Evolutionary conservation across 2,797 vertebrate genomes (phyloP), one percentile per base, ranked within the genome.

Genomic region (Clarias laeviceps): DNA sequence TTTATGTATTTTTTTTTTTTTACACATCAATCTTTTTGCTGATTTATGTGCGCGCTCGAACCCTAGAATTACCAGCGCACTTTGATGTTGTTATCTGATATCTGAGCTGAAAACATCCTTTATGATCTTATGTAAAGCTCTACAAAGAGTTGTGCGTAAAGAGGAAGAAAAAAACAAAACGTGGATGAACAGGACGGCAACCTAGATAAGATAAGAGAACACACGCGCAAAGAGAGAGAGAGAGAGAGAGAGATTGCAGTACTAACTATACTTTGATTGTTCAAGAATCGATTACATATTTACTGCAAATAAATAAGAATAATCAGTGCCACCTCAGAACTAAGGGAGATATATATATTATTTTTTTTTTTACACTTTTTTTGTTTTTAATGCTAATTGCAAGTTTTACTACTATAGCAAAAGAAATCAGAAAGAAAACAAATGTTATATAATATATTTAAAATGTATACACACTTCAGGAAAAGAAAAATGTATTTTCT

Each of bases 171-270:
- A 5, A 6, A 40, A 22, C 7, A 5, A 22, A 65, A 12, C 40
- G 9, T 29, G 4, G 24, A 80, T 27, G 24, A 65, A 18, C 37
- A n/a, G 1, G 37, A 65, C 7, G 29, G 15, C 20, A 80, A 20
- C 61, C 78, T 80, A 65, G 78, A 80, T 45, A 12, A 80, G 56
- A 5, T 15, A 80, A 64, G 14, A 80, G 61, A 27, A 18, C 77
- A 27, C 6, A 77, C 20, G 66, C 34, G 66, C 34, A 20, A n/a
- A 37, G 66, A 37, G 66, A 69, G 34, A 74, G 40, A 74, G 45
- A 54, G 57, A 37, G 32, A 61, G 20, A 61, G 11, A 37, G 3
- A 57, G 20, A 32, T 56, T 5, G n/a, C 27, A 57, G 7, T 32
- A 34, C 45, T 5, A 72, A 45, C 69, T 14, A n/a, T 18, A 1